Evolutionary conservation across 92 coral and sea anemone genomes (phyloP), one percentile per base, ranked within the genome.

Genomic region (Metridium senile): DNA sequence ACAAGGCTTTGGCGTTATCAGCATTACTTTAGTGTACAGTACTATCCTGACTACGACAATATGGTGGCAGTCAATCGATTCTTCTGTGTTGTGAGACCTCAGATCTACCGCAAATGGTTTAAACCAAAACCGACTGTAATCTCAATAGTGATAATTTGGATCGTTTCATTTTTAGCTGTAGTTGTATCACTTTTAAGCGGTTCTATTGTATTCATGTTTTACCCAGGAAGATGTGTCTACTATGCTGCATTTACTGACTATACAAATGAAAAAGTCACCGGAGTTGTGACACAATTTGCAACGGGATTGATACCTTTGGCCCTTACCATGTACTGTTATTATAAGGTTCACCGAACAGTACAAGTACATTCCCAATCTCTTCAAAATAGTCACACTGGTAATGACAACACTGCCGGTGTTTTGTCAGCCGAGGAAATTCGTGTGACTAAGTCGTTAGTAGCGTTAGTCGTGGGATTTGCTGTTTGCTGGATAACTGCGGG

Each of bases 41-140:
- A 54, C 84, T 17, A 66, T 71, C 0, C 78, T 57, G 26, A 79
- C 84, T 18, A 70, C 71, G 6, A 33, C 71, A 9, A 47, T n/a
- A n/a, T 79, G 26, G 58, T 80, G 10, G 71, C 84, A 0, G 64
- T 80, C 16, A 80, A 80, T 39, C 32, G 84, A 19, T 80, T 70
- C 49, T 80, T 80, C 72, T 80, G 84, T 27, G 68, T 80, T 31
- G 77, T 32, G 18, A 71, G 58, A 31, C 84, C 78, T 0, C 29
- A 28, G 2, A 30, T 80, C 46, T 80, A 80, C 72, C 71, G 78
- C 0, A 80, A 80, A 35, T 35, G 29, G 46, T 80, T 80, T 70
- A 80, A 61, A 58, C 71, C 77, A 23, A 80, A 71, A 47, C 77
- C 77, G 2, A 71, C 72, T 34, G 4, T 46, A 19, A 4, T 58